These are phyloP conservation scores for Trididemnum clinides DNA, from an alignment of 23 tunicate genomes.

Conservation along the genomic window DNA sequence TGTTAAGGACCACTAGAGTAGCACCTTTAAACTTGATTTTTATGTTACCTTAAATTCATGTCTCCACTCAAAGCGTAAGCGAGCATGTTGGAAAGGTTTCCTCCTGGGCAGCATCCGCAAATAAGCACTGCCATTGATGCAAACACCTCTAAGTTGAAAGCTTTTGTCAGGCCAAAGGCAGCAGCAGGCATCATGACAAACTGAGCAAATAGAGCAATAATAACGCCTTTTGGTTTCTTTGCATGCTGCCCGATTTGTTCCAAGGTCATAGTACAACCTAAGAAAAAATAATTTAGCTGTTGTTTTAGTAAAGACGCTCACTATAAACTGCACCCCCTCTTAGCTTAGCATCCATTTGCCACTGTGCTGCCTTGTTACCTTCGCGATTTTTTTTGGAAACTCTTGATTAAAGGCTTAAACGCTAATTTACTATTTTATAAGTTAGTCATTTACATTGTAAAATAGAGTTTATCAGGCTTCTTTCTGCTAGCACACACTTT, in stretches of 20 bases:
- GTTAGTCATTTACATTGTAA: too few relatives aligned
- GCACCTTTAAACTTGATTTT: too few relatives aligned
- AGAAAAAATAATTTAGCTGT: background rate
- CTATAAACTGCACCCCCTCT: too few relatives aligned
- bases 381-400: too few relatives aligned
- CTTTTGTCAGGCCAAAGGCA: constrained; percentile 65
- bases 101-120: constrained; percentile 96
- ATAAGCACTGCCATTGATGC: constrained; percentile 92
- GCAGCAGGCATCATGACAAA: constrained; percentile 90
- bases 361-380: too few relatives aligned
- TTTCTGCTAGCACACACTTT: too few relatives aligned
- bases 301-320: too few relatives aligned
- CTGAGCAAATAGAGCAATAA: constrained; percentile 85
- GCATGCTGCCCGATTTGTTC: constrained; percentile 72
- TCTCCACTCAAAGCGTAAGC: constrained; percentile 90
- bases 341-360: too few relatives aligned
- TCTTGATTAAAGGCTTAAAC: too few relatives aligned
- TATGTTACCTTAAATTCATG: constrained; percentile 83
- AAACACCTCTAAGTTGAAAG: constrained; percentile 65
- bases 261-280: constrained; percentile 96
- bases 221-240: constrained; percentile 81
- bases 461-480: too few relatives aligned
- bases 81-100: constrained; percentile 91
- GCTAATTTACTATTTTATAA: too few relatives aligned
- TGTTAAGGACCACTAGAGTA: too few relatives aligned